Percentiles rank a stretch among this genome's conserved stretches.
Conservation (phyloP, 1,140 invertebrate species). For the Muscidifurax raptorellus region DNA sequence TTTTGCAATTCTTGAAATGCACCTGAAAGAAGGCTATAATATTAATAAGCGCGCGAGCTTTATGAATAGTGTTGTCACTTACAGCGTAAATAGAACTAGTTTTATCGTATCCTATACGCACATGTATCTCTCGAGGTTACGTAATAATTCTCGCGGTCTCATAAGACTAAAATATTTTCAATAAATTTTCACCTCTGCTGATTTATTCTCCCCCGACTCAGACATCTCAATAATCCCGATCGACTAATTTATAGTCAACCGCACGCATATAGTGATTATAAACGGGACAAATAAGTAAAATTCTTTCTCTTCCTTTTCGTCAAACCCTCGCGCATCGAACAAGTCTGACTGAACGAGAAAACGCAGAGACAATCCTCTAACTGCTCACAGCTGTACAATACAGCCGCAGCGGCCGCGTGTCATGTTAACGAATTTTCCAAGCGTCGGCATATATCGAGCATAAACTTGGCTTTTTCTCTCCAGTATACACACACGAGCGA, state of each 20-base stretch:
- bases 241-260: neutral
- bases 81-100: neutral
- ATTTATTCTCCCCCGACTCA: neutral
- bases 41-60: neutral
- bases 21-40: neutral
- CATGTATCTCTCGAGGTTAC: neutral
- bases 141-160: neutral
- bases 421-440: conserved; percentile 18
- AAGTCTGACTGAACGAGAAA: too few species aligned
- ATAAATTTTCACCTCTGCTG: neutral
- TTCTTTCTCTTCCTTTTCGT: too few species aligned
- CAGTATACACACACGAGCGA: conserved; percentile 6
- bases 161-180: neutral
- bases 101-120: neutral
- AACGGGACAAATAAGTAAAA: too few species aligned
- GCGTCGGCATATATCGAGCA: conserved; percentile 1
- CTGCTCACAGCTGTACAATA: too few species aligned
- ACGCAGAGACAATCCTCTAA: too few species aligned
- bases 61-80: neutral
- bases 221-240: neutral
- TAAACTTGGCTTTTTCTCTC: neutral
- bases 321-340: too few species aligned
- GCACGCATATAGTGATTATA: too few species aligned
- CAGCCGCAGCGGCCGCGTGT: neutral
- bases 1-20: neutral